Base-by-base conservation (phyloP, 1,140 invertebrate genomes). In the Drosophila insularis region DNA sequence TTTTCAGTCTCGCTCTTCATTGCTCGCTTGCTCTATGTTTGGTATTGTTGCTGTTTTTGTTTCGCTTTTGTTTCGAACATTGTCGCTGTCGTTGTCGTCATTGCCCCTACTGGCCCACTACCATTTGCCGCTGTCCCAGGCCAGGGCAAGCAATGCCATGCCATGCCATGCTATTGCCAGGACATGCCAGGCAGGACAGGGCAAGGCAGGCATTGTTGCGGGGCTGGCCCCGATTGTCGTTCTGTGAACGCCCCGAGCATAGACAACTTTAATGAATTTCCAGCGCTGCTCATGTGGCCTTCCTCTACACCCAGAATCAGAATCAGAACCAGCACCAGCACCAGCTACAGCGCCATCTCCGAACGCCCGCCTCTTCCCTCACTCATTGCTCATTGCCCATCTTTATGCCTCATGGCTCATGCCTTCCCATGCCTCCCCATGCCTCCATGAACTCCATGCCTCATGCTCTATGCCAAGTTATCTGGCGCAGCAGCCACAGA, bases 261-360 rank as follows among this genome's bases (percentile, higher is more conserved):
- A 91, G 85, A 91, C 80, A 89, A 87, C 73, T 90, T 89, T 89
- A 80, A 86, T 82, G 81, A 85, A 78, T 90, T 90, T 80, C 71
- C 73, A 78, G 72, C 63, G 64, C 74, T 68, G 59, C 66, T 61
- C 75, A 78, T 78, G 75, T 77, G 74, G 68, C 74, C 43, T 53
- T 65, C 58, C 55, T 27, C 27, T 27, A 27, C 27, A 27, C 27
- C 27, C 27, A 27, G 27, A 27, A 27, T 5, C 27, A 27, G 5
- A 21, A 40, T 67, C 55, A 72, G 53, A 27, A 46, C 2, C 10
- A 39, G 37, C 39, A 40, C 68, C 56, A 73, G 53, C 35, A 46
- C 3, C 10, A 39, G 37, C 39, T 50, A 60, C 68, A n/a, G 27
- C 27, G 27, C 27, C 27, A 27, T 27, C 50, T 53, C 70, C 62